Conservation (phyloP, 2,113 vertebrate genomes). For the Cygnus atratus region DNA sequence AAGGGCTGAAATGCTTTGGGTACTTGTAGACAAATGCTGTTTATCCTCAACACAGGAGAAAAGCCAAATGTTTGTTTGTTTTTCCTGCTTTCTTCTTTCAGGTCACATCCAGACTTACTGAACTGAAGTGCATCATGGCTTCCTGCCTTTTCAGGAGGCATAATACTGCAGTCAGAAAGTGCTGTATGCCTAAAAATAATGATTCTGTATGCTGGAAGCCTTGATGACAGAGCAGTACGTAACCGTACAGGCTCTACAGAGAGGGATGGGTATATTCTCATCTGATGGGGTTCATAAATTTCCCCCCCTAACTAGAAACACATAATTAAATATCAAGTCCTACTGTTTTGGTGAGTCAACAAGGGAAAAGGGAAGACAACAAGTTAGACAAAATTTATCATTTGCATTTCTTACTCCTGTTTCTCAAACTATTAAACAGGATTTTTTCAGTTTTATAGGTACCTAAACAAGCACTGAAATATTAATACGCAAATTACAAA, state of each 20-base stretch:
- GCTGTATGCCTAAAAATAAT: not conserved
- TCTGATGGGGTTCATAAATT: not conserved
- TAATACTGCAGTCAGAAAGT: not conserved
- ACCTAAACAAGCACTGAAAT: not conserved
- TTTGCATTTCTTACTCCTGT: not conserved
- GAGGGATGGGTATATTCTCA: not conserved
- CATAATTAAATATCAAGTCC: not conserved
- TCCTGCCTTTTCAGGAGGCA: slow-evolving; percentile 30
- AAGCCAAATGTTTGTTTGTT: slow-evolving; percentile 37
- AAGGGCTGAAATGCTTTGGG: slow-evolving; percentile 7
- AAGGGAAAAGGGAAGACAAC: not conserved
- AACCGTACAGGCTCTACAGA: not conserved
- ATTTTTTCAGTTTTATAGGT: not conserved
- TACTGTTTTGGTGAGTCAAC: slow-evolving; percentile 29
- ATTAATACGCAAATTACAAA: not conserved
- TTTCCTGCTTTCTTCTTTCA: slow-evolving; percentile 17
- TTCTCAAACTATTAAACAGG: not conserved
- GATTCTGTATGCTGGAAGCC: not conserved
- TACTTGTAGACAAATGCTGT: slow-evolving; percentile 12
- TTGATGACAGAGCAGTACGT: not conserved
- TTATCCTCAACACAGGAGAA: slow-evolving; percentile 24
- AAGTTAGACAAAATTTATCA: not conserved
- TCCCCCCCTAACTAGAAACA: not conserved
- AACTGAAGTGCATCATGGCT: not conserved
- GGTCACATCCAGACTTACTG: slow-evolving; percentile 12